These are phyloP conservation scores for Pachycephus smyrnensis DNA, from an alignment of 2,888 invertebrate genomes.

Conservation along the genomic window DNA sequence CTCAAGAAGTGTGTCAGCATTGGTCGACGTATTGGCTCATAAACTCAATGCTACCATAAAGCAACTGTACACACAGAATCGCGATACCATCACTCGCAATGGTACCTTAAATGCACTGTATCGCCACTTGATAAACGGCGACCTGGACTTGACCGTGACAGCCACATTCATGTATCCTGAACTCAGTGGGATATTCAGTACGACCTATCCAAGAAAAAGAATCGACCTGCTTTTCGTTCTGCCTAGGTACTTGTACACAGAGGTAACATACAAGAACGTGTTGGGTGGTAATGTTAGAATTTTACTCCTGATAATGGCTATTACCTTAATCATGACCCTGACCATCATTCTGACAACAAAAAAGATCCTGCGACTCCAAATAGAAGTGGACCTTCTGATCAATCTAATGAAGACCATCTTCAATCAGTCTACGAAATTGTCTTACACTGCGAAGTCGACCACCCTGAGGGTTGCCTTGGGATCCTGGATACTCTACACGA, in stretches of 20 bases:
- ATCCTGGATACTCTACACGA: neutral
- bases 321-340: neutral
- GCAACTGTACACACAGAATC: neutral
- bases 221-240: neutral
- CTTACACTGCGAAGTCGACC: neutral
- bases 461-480: neutral
- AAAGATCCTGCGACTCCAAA: neutral
- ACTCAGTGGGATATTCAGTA: neutral
- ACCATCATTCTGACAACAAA: neutral
- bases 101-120: neutral
- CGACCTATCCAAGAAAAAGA: neutral
- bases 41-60: neutral
- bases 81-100: neutral
- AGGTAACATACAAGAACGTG: neutral
- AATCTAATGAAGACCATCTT: neutral
- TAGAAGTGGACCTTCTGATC: neutral
- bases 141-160: neutral
- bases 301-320: neutral
- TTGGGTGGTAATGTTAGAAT: neutral
- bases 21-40: neutral
- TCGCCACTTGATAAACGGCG: neutral
- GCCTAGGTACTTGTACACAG: neutral
- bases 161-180: neutral
- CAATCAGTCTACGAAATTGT: neutral
- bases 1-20: neutral